These are phyloP conservation scores for Gadopsis bispinosus DNA, from an alignment of 2,797 vertebrate genomes.

Conservation along the genomic window DNA sequence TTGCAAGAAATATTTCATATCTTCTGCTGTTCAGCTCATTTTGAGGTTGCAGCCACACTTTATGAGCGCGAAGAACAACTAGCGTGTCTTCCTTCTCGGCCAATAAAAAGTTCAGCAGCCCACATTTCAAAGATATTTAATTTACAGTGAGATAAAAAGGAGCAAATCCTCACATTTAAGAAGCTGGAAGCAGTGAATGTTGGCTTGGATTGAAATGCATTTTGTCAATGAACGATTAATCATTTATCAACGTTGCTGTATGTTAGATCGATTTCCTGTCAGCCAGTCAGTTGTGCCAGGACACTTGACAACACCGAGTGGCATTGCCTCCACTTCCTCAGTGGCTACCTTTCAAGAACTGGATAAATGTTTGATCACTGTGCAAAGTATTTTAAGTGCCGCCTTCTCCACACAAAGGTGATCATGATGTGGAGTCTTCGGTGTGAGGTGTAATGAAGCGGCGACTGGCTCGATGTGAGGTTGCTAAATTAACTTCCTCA, in stretches of 20 bases:
- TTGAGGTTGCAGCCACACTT: neutral
- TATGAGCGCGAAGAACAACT: neutral
- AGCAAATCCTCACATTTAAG: neutral
- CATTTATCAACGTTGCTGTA: neutral
- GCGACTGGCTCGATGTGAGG: conserved; percentile 35
- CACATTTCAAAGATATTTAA: neutral
- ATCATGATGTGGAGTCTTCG: conserved; percentile 18
- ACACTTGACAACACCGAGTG: neutral
- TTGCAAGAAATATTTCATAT: neutral
- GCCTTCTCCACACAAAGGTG: conserved; percentile 21
- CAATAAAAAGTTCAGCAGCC: neutral
- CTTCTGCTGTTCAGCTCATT: neutral
- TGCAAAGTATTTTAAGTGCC: conserved; percentile 4
- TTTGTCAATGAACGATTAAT: neutral
- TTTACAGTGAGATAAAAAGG: too few species aligned
- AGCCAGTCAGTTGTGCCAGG: neutral
- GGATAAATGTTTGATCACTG: conserved; percentile 33
- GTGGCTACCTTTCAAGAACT: neutral
- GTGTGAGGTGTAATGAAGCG: conserved; percentile 53
- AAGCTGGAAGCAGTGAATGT: neutral
- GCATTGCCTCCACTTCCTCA: neutral
- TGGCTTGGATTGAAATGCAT: neutral
- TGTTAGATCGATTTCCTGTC: neutral
- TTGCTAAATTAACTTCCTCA: conserved; percentile 62
- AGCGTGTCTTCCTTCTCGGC: neutral